Conservation (phyloP, 2,888 invertebrate species). For the Aleiodes testaceus region DNA sequence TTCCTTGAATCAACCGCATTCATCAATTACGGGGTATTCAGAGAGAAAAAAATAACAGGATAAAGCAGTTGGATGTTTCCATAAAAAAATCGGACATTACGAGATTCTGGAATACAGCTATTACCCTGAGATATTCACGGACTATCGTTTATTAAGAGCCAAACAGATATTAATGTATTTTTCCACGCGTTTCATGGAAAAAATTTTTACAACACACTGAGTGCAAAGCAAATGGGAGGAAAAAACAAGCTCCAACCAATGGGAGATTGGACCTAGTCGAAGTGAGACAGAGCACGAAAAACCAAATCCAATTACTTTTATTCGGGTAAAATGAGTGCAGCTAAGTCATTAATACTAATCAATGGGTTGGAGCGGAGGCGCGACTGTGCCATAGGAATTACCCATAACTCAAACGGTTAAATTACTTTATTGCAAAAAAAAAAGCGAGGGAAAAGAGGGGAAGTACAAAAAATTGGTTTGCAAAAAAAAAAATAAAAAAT, state of each 20-base stretch:
- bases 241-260: constrained; percentile 11
- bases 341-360: constrained; percentile 74
- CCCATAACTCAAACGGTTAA: constrained; percentile 72
- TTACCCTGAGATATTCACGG: constrained; percentile 65
- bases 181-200: constrained; percentile 62
- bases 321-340: constrained; percentile 73
- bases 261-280: neutral
- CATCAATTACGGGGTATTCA: too few species aligned
- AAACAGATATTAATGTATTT: constrained; percentile 74
- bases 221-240: neutral
- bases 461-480: constrained; percentile 9
- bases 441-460: constrained; percentile 2
- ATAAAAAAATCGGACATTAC: constrained; percentile 64
- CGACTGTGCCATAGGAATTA: constrained; percentile 66
- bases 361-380: constrained; percentile 62
- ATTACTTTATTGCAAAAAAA: constrained; percentile 72
- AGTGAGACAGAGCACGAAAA: constrained; percentile 60
- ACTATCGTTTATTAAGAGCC: constrained; percentile 72
- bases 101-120: constrained; percentile 69
- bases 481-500: constrained; percentile 37
- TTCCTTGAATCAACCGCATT: too few species aligned
- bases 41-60: neutral
- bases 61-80: neutral
- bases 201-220: neutral
- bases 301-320: constrained; percentile 74